Evolutionary conservation across 2,888 invertebrate genomes (phyloP).

Genomic region (Dinocampus coccinellae): DNA sequence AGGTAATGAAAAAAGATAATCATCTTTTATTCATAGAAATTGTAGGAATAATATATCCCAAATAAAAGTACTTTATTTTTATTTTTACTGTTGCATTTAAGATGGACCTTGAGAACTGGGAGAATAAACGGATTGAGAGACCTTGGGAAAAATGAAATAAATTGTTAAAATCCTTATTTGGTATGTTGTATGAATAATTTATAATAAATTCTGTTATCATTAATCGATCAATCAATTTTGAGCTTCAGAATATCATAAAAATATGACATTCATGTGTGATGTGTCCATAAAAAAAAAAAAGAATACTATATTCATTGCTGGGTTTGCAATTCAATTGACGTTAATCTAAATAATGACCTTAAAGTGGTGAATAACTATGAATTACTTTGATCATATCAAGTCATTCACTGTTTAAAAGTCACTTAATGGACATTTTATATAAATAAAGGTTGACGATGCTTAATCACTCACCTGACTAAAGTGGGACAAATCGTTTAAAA

Average conservation of each 20-base stretch:
- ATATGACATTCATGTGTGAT: not conserved
- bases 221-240: not conserved
- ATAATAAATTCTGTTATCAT: not conserved
- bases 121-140: constrained; percentile 86
- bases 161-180: not conserved
- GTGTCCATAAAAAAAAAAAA: no score
- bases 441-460: not conserved
- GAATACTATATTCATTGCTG: not conserved
- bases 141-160: constrained; percentile 81
- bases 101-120: constrained; percentile 87
- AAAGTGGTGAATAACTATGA: not conserved
- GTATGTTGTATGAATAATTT: constrained; percentile 13
- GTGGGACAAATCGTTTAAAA: not conserved
- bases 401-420: not conserved
- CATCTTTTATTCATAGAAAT: not conserved
- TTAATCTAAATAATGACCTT: not conserved
- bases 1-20: constrained; percentile 19
- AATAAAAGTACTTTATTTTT: not conserved
- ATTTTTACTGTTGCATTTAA: constrained; percentile 50
- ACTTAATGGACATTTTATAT: not conserved
- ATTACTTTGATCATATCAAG: not conserved
- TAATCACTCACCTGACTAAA: not conserved
- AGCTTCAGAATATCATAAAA: not conserved
- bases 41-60: not conserved
- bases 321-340: not conserved